Evolutionary conservation across 2,797 vertebrate species (phyloP).

Genomic region (Catamblyrhynchus diadema): DNA sequence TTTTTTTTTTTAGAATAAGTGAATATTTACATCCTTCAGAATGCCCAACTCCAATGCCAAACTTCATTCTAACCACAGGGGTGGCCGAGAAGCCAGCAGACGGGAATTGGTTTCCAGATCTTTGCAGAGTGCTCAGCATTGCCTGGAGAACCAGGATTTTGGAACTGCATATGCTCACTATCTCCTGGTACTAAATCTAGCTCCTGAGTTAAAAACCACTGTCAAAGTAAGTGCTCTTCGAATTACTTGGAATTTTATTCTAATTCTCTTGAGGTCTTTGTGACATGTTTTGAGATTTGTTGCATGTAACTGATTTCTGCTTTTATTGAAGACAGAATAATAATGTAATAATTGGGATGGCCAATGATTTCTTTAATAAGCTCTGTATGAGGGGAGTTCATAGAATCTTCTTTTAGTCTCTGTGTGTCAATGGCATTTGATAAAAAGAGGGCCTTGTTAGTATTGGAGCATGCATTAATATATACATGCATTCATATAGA

Average conservation of each 20-base stretch:
- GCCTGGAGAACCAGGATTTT: slow-evolving; percentile 87
- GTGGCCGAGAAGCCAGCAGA: slow-evolving; percentile 79
- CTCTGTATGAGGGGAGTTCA: neutral
- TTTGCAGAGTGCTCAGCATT: slow-evolving; percentile 91
- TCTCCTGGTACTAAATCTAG: slow-evolving; percentile 91
- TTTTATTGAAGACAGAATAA: neutral
- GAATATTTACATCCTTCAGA: neutral
- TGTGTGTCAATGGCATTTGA: neutral
- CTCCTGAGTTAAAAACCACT: slow-evolving; percentile 85
- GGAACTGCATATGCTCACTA: slow-evolving; percentile 96
- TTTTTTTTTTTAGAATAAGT: neutral
- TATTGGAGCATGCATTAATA: neutral
- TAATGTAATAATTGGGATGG: neutral
- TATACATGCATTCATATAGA: neutral
- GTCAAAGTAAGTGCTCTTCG: slow-evolving; percentile 78
- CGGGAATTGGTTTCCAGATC: slow-evolving; percentile 88
- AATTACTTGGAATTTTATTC: neutral
- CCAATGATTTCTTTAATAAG: neutral
- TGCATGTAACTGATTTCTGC: neutral
- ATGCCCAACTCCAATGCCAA: slow-evolving; percentile 82
- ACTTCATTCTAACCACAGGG: slow-evolving; percentile 72
- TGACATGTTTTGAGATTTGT: neutral
- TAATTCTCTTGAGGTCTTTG: neutral
- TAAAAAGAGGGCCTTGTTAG: neutral
- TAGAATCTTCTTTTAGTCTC: neutral